Evolutionary conservation across 2,888 invertebrate genomes (phyloP).

Genomic region (Agonopterix arenella): DNA sequence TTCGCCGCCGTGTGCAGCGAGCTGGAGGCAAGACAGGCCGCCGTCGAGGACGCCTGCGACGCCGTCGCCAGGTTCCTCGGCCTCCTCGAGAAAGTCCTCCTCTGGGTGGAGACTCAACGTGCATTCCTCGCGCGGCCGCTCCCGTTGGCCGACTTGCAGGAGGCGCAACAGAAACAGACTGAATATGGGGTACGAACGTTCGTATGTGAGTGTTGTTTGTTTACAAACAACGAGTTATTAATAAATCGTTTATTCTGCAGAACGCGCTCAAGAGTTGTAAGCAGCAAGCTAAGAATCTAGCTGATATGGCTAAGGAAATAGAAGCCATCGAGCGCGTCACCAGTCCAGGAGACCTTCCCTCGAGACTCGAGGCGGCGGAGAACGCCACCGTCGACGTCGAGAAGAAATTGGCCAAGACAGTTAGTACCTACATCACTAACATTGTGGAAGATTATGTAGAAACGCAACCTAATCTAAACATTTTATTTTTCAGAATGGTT

Average conservation of each 20-base stretch:
- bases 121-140: conserved; percentile 87
- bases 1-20: conserved; percentile 85
- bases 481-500: conserved; percentile 81
- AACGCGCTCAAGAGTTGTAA: conserved; percentile 93
- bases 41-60: conserved; percentile 91
- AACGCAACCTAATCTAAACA: not conserved
- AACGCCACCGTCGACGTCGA: conserved; percentile 91
- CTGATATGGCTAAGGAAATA: conserved; percentile 94
- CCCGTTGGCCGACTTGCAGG: conserved; percentile 85
- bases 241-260: conserved; percentile 57
- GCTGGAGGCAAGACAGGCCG: conserved; percentile 89
- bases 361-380: conserved; percentile 91
- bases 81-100: conserved; percentile 87
- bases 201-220: not conserved
- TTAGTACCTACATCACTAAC: conserved; percentile 67
- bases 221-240: not conserved
- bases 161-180: conserved; percentile 89
- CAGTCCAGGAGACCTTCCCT: conserved; percentile 89
- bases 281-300: conserved; percentile 89
- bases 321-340: conserved; percentile 90
- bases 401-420: conserved; percentile 89
- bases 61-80: conserved; percentile 92
- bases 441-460: not conserved
- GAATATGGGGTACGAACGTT: conserved; percentile 85
- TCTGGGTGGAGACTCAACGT: conserved; percentile 90